Evolutionary conservation across 2,888 invertebrate genomes (phyloP).

Genomic region (Cheilosia vulpina): DNA sequence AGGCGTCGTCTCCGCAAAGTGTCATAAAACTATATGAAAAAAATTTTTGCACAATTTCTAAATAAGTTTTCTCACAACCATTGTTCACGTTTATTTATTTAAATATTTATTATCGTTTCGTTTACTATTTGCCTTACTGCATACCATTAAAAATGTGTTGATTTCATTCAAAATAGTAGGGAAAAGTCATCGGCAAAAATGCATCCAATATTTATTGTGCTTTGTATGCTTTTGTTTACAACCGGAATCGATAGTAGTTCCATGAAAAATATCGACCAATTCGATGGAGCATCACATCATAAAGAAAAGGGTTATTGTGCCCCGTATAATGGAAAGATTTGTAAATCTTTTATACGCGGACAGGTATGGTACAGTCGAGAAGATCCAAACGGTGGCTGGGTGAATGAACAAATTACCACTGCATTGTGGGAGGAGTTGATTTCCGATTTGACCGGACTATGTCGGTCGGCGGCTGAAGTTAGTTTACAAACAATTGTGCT

Average conservation of each 20-base stretch:
- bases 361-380: conserved; percentile 92
- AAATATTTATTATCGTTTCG: conserved; percentile 10
- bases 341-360: conserved; percentile 87
- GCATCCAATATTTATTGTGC: conserved; percentile 55
- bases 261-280: conserved; percentile 79
- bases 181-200: conserved; percentile 38
- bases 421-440: conserved; percentile 95
- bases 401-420: conserved; percentile 93
- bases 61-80: conserved; percentile 34
- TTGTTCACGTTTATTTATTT: conserved; percentile 35
- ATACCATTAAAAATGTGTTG: conserved; percentile 38
- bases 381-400: conserved; percentile 86
- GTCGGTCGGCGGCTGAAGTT: conserved; percentile 93
- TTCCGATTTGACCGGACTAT: conserved; percentile 90
- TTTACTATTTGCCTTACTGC: neutral
- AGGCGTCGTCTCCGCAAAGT: conserved; percentile 72
- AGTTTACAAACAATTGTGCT: conserved; percentile 30
- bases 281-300: conserved; percentile 75
- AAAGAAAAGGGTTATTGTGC: conserved; percentile 90
- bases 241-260: conserved; percentile 77
- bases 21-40: conserved; percentile 53
- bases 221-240: conserved; percentile 80
- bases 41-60: conserved; percentile 35
- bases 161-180: conserved; percentile 50
- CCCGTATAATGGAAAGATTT: conserved; percentile 93